Evolutionary conservation across 2,113 vertebrate genomes (phyloP).

Genomic region (Nesogale talazaci): DNA sequence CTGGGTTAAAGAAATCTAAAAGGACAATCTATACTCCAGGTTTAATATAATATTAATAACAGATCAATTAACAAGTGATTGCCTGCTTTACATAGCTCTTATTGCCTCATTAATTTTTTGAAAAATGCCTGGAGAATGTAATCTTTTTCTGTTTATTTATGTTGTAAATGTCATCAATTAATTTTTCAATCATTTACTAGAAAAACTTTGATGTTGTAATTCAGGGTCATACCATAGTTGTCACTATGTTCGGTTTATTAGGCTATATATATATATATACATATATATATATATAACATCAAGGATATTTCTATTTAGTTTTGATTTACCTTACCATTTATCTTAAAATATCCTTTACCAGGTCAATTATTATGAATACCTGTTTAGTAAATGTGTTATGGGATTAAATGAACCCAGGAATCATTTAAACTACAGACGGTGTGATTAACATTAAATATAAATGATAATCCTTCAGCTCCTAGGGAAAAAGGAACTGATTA

Average conservation of each 20-base stretch:
- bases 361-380: constrained; percentile 28
- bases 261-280: constrained; percentile 42
- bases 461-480: neutral
- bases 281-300: neutral
- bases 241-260: constrained; percentile 56
- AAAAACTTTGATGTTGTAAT: constrained; percentile 74
- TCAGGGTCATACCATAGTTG: constrained; percentile 59
- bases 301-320: neutral
- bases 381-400: neutral
- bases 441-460: constrained; percentile 16
- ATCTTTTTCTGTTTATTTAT: constrained; percentile 74
- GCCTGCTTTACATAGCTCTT: constrained; percentile 75
- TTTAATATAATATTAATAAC: constrained; percentile 72
- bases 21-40: neutral
- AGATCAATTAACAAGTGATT: constrained; percentile 84
- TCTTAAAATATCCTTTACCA: constrained; percentile 15
- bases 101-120: constrained; percentile 81
- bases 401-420: neutral
- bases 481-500: neutral
- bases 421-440: constrained; percentile 17
- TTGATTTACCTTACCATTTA: constrained; percentile 31
- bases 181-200: constrained; percentile 77
- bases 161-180: constrained; percentile 78
- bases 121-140: constrained; percentile 76
- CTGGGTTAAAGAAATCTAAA: constrained; percentile 64